A percentile compares a stretch with the other conserved stretches of the same genome.
Evolutionary conservation across 2,888 invertebrate species (phyloP).

Genomic region (Stegophylla sp.): DNA sequence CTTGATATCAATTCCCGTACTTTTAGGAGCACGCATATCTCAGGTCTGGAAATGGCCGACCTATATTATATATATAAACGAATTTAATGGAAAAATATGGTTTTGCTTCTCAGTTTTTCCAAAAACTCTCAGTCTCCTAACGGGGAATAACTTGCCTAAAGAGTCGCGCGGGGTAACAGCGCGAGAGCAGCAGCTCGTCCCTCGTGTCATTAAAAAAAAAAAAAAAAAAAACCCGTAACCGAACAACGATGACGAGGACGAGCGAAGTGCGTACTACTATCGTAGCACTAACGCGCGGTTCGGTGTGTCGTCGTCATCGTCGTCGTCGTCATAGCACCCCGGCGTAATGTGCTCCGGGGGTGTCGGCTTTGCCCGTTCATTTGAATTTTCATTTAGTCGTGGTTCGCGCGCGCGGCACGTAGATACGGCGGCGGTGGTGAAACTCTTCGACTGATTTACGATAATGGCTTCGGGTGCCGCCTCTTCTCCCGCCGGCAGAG

Average conservation of each 20-base stretch:
- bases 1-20: too few relatives aligned
- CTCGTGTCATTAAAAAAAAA: not conserved
- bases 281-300: too few relatives aligned
- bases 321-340: constrained; percentile 13
- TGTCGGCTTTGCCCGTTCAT: constrained; percentile 54
- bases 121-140: too few relatives aligned
- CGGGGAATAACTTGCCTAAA: too few relatives aligned
- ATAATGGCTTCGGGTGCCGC: constrained; percentile 55
- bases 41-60: too few relatives aligned
- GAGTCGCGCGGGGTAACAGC: too few relatives aligned
- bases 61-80: too few relatives aligned
- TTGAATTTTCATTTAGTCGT: constrained; percentile 59
- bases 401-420: constrained; percentile 22
- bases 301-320: constrained; percentile 9
- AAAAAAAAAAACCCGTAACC: not conserved
- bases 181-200: not conserved
- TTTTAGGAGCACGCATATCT: too few relatives aligned
- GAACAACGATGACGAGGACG: constrained; percentile 4
- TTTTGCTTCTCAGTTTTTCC: too few relatives aligned
- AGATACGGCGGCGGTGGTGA: constrained; percentile 14
- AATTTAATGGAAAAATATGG: too few relatives aligned
- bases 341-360: constrained; percentile 26
- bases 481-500: constrained; percentile 24
- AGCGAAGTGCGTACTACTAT: too few relatives aligned
- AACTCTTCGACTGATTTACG: constrained; percentile 57